These are phyloP conservation scores for Conchocele bisecta DNA, from an alignment of 2,888 invertebrate species.

Conservation along the genomic window DNA sequence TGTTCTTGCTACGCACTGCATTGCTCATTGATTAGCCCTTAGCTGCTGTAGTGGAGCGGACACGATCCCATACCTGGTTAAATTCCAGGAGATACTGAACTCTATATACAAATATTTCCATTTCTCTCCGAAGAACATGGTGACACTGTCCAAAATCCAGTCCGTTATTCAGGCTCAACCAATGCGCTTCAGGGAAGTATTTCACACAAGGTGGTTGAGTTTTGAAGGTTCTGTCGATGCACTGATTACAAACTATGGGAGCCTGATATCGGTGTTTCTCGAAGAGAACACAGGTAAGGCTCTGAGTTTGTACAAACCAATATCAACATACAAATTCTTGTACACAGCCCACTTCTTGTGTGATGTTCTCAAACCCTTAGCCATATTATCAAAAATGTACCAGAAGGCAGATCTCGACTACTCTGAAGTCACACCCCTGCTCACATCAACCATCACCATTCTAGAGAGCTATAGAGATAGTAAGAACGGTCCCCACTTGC, in stretches of 20 bases:
- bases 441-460: conserved; percentile 25
- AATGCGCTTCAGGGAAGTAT: conserved; percentile 6
- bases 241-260: conserved; percentile 24
- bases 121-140: conserved; percentile 38
- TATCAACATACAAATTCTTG: conserved; percentile 47
- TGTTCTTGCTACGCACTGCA: conserved; percentile 35
- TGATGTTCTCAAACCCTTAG: conserved; percentile 47
- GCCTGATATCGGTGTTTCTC: conserved; percentile 26
- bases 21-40: conserved; percentile 32
- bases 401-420: conserved; percentile 47
- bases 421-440: conserved; percentile 48
- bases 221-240: conserved; percentile 47
- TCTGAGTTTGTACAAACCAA: conserved; percentile 40
- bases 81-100: conserved; percentile 38
- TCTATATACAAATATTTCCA: conserved; percentile 48
- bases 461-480: conserved; percentile 1
- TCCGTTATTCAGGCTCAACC: conserved; percentile 3
- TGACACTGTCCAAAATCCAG: conserved; percentile 26
- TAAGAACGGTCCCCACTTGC: conserved; percentile 23
- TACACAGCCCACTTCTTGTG: conserved; percentile 47
- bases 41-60: conserved; percentile 35
- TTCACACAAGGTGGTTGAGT: conserved; percentile 58
- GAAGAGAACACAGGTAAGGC: conserved; percentile 41
- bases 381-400: conserved; percentile 46
- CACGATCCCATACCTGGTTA: conserved; percentile 36